phyloP scores from a whole-genome alignment of 2,113 vertebrate species.

The Dromiciops gliroides region DNA sequence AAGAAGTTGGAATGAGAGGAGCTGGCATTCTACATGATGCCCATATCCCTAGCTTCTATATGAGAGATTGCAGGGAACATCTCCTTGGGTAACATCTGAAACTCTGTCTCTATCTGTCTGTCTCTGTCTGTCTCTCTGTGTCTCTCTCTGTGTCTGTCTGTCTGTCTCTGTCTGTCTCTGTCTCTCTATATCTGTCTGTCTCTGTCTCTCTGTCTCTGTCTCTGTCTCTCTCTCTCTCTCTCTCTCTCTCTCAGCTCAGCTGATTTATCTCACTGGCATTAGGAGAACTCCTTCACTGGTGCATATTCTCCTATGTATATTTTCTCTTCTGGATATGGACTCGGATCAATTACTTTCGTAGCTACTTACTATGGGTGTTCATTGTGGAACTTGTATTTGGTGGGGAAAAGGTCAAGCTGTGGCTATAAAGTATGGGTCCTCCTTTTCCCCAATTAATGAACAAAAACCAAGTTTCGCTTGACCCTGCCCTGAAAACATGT shows the following conservation, averaged over 20 bases:
- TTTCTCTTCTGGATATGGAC: background rate
- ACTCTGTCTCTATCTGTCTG: background rate
- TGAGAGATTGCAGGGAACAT: background rate
- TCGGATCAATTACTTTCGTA: background rate
- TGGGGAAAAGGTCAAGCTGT: background rate
- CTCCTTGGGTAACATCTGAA: background rate
- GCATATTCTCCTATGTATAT: background rate
- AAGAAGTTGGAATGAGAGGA: background rate
- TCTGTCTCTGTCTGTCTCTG: too few relatives aligned
- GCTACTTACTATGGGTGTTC: background rate
- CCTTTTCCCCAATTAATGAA: background rate
- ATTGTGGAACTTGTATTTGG: background rate
- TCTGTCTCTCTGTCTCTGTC: too few relatives aligned
- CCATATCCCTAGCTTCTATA: background rate
- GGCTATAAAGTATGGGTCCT: background rate
- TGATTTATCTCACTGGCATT: background rate
- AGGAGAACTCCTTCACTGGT: background rate
- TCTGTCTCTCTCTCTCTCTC: too few relatives aligned
- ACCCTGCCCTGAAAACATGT: background rate
- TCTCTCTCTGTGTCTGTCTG: too few relatives aligned
- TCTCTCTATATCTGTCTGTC: too few relatives aligned
- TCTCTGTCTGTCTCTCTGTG: too few relatives aligned
- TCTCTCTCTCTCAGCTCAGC: background rate
- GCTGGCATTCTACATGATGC: background rate
- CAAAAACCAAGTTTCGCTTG: background rate